Evolutionary conservation across 1,140 invertebrate species (phyloP).

Genomic region (Schlechtendalia chinensis): DNA sequence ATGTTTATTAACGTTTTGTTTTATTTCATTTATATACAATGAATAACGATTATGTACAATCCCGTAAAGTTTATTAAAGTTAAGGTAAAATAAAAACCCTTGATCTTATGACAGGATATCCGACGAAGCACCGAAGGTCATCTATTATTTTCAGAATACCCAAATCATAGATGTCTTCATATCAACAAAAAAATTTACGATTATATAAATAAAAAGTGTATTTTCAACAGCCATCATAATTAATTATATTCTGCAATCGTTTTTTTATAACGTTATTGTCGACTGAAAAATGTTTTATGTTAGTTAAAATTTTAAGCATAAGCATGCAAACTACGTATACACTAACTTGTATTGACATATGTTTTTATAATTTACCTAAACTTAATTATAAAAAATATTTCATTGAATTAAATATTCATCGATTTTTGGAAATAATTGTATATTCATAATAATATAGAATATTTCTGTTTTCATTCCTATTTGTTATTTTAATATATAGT

Average conservation of each 20-base stretch:
- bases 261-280: background rate
- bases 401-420: no score
- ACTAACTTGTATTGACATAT: background rate
- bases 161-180: conserved; percentile 12
- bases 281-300: background rate
- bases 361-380: no score
- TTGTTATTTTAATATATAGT: background rate
- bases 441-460: no score
- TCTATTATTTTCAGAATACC: conserved; percentile 45
- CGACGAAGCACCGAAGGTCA: conserved; percentile 8
- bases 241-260: conserved; percentile 15
- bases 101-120: conserved; percentile 36
- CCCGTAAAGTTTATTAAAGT: conserved; percentile 4
- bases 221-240: conserved; percentile 24
- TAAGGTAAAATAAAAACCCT: background rate
- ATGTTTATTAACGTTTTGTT: background rate
- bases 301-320: background rate
- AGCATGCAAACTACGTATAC: background rate
- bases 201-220: conserved; percentile 21
- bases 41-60: no score
- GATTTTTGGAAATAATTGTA: no score
- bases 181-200: conserved; percentile 44
- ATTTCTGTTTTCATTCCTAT: background rate
- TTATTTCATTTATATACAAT: background rate
- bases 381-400: no score